A percentile compares a stretch with the other conserved stretches of the same genome.
These are phyloP conservation scores for Panurus biarmicus DNA, from an alignment of 2,113 vertebrate genomes.

Conservation along the genomic window DNA sequence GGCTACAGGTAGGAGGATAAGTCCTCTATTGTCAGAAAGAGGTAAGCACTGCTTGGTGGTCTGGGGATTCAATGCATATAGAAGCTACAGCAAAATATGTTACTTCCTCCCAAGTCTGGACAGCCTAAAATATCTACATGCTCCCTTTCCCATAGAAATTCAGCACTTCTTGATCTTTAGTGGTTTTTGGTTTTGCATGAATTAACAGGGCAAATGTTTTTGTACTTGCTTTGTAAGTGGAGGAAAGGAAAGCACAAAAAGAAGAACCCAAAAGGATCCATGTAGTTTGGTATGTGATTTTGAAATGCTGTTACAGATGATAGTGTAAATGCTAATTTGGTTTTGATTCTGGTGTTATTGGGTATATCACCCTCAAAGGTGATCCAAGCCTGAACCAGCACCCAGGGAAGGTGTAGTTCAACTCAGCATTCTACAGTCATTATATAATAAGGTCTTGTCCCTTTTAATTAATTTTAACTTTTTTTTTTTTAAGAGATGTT, in stretches of 20 bases:
- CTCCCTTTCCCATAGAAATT: neutral
- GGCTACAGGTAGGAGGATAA: neutral
- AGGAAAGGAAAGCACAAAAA: neutral
- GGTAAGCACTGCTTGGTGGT: neutral
- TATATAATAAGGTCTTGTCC: neutral
- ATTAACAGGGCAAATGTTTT: neutral
- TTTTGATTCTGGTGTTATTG: neutral
- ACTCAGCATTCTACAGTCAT: neutral
- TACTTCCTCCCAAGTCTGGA: neutral
- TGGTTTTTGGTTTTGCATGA: neutral
- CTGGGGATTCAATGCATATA: neutral
- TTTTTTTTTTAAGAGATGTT: neutral
- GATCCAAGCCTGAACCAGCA: neutral
- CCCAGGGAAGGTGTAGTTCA: neutral
- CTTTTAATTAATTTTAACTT: neutral
- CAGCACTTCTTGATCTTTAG: neutral
- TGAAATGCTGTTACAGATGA: neutral
- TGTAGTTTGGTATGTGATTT: neutral
- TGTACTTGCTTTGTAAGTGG: neutral
- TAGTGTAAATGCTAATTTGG: neutral
- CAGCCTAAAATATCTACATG: neutral
- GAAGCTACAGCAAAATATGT: neutral
- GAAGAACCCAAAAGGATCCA: neutral
- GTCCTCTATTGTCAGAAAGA: neutral
- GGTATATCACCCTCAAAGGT: neutral